Base-by-base conservation (phyloP, 2,113 vertebrate genomes). In the Aphyosemion australe region DNA sequence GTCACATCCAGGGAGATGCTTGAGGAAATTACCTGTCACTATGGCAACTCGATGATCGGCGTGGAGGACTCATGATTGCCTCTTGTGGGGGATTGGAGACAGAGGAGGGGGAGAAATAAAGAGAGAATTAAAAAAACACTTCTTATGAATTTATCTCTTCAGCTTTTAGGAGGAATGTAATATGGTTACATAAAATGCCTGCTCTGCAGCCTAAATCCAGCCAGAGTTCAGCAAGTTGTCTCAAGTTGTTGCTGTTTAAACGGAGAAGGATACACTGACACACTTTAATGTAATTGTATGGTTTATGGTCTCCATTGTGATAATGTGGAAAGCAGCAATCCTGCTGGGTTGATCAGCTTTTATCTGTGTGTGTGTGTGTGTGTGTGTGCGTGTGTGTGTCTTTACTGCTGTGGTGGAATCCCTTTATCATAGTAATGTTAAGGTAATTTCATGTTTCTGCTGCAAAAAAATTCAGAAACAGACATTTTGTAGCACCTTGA, bases 21-120 rank as follows among this genome's bases (percentile, higher is more conserved):
- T 61, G 1, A 4, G 64, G 56, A 69, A 73, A 88, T 86, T 92
- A 94, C 93, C 92, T 94, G 87, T 93, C 90, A 68, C 84, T 73
- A 75, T 88, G 85, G 85, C 88, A 89, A 72, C 82, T 88, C 41
- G 90, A 88, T 64, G 88, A 65, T 78, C 74, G 78, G 55, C 71
- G 84, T 68, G 85, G 84, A 42, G 87, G 90, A 64, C 73, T 92
- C 92, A 92, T 93, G 70, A 55, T 84, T 84, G 75, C 78, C 66
- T 90, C 92, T 90, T 76, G 73, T 50, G 59, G 65, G 43, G 58
- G 74, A 42, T 41, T 67, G 45, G 26, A 45, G 42, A 32, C 12
- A 14, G 43, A 34, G 63, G 16, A 15, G 39, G 11, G 18, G 13
- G 48, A 4, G 12, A 4, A 10, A 71, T 4, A 62, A 50, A 47